A percentile compares a stretch with the other conserved stretches of the same genome.
Evolutionary conservation across 2,113 vertebrate genomes (phyloP).

Genomic region (Toxotes jaculatrix): DNA sequence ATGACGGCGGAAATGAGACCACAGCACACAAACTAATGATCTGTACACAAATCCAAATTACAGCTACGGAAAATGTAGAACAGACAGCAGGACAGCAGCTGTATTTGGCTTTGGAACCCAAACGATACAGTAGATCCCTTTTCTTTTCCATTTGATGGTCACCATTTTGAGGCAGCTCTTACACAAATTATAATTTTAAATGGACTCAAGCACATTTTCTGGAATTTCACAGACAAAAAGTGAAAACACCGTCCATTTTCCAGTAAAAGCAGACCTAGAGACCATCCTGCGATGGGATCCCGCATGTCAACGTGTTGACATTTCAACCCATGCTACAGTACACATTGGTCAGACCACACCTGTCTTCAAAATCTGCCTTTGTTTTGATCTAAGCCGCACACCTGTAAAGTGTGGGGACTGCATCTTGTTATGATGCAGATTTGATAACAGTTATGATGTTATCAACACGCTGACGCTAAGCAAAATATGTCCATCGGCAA

Average conservation of each 20-base stretch:
- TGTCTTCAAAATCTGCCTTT: too few relatives aligned
- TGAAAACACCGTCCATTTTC: slow-evolving; percentile 39
- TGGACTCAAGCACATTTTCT: slow-evolving; percentile 29
- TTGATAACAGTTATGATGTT: too few relatives aligned
- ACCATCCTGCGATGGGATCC: too few relatives aligned
- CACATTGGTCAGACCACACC: too few relatives aligned
- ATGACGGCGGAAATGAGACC: not conserved
- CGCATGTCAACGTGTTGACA: too few relatives aligned
- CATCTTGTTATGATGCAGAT: too few relatives aligned
- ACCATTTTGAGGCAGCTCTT: slow-evolving; percentile 24
- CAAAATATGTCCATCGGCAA: too few relatives aligned
- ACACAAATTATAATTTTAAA: slow-evolving; percentile 30
- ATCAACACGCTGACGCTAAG: too few relatives aligned
- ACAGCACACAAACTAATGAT: not conserved
- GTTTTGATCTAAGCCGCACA: too few relatives aligned
- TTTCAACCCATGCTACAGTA: too few relatives aligned
- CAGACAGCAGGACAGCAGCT: not conserved
- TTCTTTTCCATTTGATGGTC: slow-evolving; percentile 8
- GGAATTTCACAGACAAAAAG: slow-evolving; percentile 39
- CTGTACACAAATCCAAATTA: slow-evolving; percentile 8
- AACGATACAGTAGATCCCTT: not conserved
- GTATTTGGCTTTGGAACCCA: slow-evolving; percentile 25
- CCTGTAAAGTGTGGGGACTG: too few relatives aligned
- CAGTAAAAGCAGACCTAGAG: slow-evolving; percentile 40
- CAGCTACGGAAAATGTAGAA: not conserved